These are phyloP conservation scores for Caenorhabditis japonica DNA, from an alignment of 2,888 invertebrate species.

Conservation along the genomic window DNA sequence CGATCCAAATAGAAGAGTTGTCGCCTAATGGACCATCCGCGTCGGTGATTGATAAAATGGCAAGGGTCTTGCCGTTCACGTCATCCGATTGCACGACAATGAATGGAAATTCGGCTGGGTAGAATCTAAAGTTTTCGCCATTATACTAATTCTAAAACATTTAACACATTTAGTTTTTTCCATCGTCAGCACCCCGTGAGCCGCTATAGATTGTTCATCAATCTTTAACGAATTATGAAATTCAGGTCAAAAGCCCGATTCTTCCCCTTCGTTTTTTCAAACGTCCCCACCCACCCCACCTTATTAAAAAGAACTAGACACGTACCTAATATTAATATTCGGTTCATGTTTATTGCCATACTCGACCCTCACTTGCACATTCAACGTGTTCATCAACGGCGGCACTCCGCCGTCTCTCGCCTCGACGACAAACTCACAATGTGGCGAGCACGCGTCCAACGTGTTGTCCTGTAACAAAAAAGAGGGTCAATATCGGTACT, in stretches of 20 bases:
- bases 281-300: no score
- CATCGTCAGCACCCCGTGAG: background rate
- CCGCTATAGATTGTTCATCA: no score
- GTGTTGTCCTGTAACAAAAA: conserved; percentile 40
- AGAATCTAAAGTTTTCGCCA: conserved; percentile 54
- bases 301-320: no score
- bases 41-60: conserved; percentile 57
- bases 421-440: conserved; percentile 88
- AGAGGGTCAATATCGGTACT: conserved; percentile 16
- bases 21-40: conserved; percentile 40
- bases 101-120: conserved; percentile 54
- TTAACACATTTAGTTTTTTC: no score
- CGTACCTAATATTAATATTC: conserved; percentile 54
- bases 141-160: no score
- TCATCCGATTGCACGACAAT: conserved; percentile 50
- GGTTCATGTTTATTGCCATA: conserved; percentile 80
- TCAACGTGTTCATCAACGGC: conserved; percentile 86
- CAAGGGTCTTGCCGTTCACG: conserved; percentile 54
- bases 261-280: no score
- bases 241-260: no score
- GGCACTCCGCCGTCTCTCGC: conserved; percentile 88
- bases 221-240: no score
- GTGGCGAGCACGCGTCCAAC: conserved; percentile 14
- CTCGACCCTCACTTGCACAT: conserved; percentile 87
- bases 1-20: conserved; percentile 22